phyloP scores from a whole-genome alignment of 1,140 invertebrate species.

The Leptinotarsa lineolata region DNA sequence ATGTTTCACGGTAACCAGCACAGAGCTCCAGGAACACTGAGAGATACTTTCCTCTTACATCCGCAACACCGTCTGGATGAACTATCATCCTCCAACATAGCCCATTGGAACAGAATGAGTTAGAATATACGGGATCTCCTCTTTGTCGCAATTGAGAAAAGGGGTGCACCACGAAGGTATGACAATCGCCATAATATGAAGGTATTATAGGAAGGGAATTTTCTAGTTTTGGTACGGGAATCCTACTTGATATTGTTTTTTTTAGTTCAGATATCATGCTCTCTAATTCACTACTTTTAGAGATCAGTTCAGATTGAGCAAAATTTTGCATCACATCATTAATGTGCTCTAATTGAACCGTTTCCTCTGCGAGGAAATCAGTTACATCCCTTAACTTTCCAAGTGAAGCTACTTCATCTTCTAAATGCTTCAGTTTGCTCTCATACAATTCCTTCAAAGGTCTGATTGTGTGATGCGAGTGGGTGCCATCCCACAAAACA shows the following conservation, averaged over 20 bases:
- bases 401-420: conserved; percentile 82
- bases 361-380: conserved; percentile 82
- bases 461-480: conserved; percentile 89
- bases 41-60: conserved; percentile 89
- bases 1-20: conserved; percentile 85
- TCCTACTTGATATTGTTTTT: conserved; percentile 85
- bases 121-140: conserved; percentile 90
- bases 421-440: conserved; percentile 83
- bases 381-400: conserved; percentile 86
- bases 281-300: conserved; percentile 77
- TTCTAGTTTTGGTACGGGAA: conserved; percentile 84
- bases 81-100: conserved; percentile 91
- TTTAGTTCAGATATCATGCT: conserved; percentile 82
- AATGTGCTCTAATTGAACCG: conserved; percentile 81
- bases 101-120: conserved; percentile 84
- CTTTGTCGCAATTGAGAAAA: conserved; percentile 84
- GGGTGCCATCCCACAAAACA: conserved; percentile 88
- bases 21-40: conserved; percentile 91
- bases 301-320: conserved; percentile 80
- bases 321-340: conserved; percentile 78
- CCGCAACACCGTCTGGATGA: conserved; percentile 91
- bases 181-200: conserved; percentile 74
- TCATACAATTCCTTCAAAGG: conserved; percentile 90
- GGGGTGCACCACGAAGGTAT: conserved; percentile 84
- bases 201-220: conserved; percentile 94